Percentiles rank a stretch among this genome's conserved stretches.
Conservation (phyloP, 2,113 vertebrate species). For the Nyctibius bracteatus region DNA sequence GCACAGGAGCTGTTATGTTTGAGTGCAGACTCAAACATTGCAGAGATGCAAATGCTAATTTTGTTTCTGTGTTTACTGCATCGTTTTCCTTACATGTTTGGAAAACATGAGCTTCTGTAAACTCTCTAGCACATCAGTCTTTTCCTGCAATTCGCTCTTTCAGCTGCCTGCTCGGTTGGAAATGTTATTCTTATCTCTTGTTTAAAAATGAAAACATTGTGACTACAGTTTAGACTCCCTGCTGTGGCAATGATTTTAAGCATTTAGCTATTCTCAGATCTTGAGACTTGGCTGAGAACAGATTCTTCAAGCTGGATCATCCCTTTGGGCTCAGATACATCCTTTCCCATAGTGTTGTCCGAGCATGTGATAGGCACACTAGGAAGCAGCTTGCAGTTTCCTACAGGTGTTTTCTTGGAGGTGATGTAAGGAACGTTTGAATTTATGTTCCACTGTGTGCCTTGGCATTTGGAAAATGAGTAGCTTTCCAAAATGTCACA, state of each 20-base stretch:
- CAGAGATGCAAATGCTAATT: not conserved
- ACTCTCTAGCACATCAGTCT: not conserved
- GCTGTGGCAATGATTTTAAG: not conserved
- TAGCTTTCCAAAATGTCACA: not conserved
- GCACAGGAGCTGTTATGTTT: not conserved
- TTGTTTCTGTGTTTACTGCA: not conserved
- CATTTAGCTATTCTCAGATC: not conserved
- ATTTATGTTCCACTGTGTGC: not conserved
- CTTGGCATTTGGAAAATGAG: not conserved
- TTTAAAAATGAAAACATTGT: constrained; percentile 33
- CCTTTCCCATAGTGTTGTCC: fast-evolving
- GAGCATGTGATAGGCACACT: fast-evolving
- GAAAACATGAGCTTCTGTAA: not conserved
- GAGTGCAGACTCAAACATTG: not conserved
- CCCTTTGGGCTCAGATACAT: not conserved
- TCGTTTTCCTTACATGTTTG: not conserved
- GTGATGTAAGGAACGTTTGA: fast-evolving
- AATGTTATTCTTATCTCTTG: constrained; percentile 14
- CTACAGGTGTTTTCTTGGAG: not conserved
- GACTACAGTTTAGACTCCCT: not conserved
- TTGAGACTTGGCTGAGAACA: not conserved
- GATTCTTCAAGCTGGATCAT: not conserved
- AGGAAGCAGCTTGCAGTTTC: not conserved
- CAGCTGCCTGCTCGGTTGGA: not conserved
- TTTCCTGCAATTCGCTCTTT: not conserved